Base-by-base conservation (phyloP, 2,113 vertebrate genomes). In the Siphamia tubifer region DNA sequence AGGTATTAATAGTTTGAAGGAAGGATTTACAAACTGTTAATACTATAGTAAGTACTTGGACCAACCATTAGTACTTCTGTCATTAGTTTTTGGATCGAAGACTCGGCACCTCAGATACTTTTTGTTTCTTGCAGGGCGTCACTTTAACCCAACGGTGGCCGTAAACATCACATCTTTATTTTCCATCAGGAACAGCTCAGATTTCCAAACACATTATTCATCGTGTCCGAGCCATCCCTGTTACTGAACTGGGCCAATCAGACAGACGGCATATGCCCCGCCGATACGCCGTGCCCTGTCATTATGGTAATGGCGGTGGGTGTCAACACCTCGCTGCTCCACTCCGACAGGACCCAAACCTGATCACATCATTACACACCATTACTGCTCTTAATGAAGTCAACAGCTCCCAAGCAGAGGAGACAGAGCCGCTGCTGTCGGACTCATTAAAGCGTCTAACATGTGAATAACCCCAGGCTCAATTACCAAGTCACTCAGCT, bases 341-440 rank as follows among this genome's bases (percentile, higher is more conserved):
- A 24, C 51, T 66, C 25, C 62, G 67, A 82, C 40, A 52, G 77
- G 62, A 56, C 23, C n/a, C 15, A 52, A 62, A 49, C 57, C 47
- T 68, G 25, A 82, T 80, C 74, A 73, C 81, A 79, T 83, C 74
- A 77, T 85, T 77, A 77, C 72, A 74, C 70, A 56, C 75, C 60
- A 83, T 87, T 84, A 87, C 74, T 72, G 63, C 24, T 72, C 28
- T 31, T 82, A 88, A 87, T 81, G 74, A 66, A 77, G 71, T 77
- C 78, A 82, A 77, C 67, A 74, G 51, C 58, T 66, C 65, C 49
- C 47, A 12, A 58, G 57, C 66, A 36, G 49, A 63, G 66, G 51
- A 75, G n/a, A n/a, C n/a, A n/a, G 38, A 13, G 24, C 9, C 40
- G 30, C 65, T 68, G 5, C 61, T 40, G 49, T 42, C 51, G 19